phyloP scores from a whole-genome alignment of 2,888 invertebrate species.

The Machimus atricapillus region DNA sequence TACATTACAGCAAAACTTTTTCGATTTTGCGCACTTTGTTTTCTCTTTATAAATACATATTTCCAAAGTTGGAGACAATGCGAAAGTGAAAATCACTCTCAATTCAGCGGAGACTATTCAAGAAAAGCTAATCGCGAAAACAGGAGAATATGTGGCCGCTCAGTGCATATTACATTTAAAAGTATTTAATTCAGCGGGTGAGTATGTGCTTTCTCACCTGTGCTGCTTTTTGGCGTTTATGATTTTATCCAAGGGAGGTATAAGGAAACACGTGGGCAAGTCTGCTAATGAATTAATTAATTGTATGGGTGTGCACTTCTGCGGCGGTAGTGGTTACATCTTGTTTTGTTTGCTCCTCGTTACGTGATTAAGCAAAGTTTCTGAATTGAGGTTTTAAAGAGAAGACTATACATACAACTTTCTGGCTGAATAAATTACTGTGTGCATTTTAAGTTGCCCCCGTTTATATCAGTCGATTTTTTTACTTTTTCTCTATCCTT shows the following conservation, averaged over 20 bases:
- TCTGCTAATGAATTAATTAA: slow-evolving; percentile 1
- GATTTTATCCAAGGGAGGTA: background rate
- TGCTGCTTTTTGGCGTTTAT: background rate
- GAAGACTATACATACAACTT: background rate
- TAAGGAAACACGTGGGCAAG: background rate
- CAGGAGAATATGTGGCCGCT: background rate
- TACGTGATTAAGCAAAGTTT: background rate
- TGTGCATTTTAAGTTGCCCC: background rate
- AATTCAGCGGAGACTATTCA: background rate
- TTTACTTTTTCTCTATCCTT: background rate
- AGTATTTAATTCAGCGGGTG: background rate
- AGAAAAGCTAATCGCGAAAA: background rate
- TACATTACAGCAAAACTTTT: background rate
- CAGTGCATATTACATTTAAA: background rate
- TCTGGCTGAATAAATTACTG: background rate
- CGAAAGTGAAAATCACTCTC: background rate
- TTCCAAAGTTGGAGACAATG: background rate
- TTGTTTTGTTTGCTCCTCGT: background rate
- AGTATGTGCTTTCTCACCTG: background rate
- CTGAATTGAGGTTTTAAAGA: background rate
- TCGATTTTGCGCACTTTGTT: background rate
- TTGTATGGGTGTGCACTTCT: background rate
- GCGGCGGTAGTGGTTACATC: background rate
- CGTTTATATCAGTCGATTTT: background rate
- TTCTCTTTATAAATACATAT: background rate